Conservation (phyloP, 2,113 vertebrate species). For the Amphiprion percula region DNA sequence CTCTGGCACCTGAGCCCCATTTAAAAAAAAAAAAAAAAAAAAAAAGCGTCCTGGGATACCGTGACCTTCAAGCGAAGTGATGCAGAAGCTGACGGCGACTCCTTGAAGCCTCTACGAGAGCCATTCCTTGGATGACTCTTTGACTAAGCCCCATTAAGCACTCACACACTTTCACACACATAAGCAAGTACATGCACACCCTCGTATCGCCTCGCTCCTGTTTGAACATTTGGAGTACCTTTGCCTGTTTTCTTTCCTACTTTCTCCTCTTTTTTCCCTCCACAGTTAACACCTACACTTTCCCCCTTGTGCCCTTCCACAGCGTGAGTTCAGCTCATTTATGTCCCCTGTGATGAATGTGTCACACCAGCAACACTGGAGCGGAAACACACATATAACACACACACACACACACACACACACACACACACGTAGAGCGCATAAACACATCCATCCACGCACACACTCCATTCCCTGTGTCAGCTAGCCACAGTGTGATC, state of each 20-base stretch:
- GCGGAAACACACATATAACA: conserved; percentile 8
- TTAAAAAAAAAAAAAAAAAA: no score
- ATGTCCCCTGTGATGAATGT: conserved; percentile 68
- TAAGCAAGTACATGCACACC: conserved; percentile 11
- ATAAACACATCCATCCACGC: conserved; percentile 13
- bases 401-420: neutral
- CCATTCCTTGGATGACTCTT: conserved; percentile 27
- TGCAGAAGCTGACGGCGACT: conserved; percentile 33
- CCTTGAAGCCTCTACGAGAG: conserved; percentile 2
- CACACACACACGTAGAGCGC: neutral
- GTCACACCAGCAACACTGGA: conserved; percentile 61
- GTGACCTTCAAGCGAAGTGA: conserved; percentile 53
- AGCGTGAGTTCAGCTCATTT: conserved; percentile 60
- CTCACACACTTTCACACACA: conserved; percentile 41
- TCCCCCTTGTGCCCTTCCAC: conserved; percentile 37
- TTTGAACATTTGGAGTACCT: neutral
- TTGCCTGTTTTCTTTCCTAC: neutral
- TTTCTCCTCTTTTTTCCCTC: conserved; percentile 9
- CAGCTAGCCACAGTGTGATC: conserved; percentile 51
- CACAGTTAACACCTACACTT: conserved; percentile 43
- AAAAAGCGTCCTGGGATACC: neutral
- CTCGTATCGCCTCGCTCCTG: conserved; percentile 17
- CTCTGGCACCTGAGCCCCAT: conserved; percentile 17
- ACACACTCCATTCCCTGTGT: conserved; percentile 13
- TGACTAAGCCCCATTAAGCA: conserved; percentile 53